Evolutionary conservation across 2,113 vertebrate species (phyloP).

Genomic region (Cygnus buccinator): DNA sequence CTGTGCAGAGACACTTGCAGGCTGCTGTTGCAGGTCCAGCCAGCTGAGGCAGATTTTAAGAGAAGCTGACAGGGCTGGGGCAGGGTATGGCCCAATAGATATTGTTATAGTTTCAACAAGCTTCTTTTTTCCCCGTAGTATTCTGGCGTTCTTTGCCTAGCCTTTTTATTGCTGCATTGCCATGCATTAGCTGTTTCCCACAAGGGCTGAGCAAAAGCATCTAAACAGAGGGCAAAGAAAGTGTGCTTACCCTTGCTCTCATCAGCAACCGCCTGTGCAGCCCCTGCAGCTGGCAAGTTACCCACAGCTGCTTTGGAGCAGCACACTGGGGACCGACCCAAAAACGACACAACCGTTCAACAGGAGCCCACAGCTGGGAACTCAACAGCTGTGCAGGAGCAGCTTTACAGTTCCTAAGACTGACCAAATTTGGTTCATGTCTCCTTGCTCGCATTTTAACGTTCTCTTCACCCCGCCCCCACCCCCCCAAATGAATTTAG

Average conservation of each 20-base stretch:
- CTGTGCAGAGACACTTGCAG: not conserved
- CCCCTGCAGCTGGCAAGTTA: not conserved
- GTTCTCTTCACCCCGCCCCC: not conserved
- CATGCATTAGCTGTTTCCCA: not conserved
- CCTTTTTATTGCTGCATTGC: not conserved
- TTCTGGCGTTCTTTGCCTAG: not conserved
- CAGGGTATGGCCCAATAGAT: not conserved
- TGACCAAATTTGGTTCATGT: not conserved
- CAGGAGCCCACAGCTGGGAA: not conserved
- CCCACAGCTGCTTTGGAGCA: not conserved
- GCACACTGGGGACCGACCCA: not conserved
- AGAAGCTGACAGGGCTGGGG: rapidly evolving
- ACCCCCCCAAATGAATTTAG: too few species aligned
- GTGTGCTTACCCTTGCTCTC: rapidly evolving
- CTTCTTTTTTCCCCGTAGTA: not conserved
- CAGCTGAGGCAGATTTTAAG: not conserved
- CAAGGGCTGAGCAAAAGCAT: not conserved
- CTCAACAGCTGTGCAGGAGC: not conserved
- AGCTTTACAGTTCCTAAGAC: not conserved
- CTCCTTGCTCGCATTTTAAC: not conserved
- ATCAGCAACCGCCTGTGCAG: rapidly evolving
- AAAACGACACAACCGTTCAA: rapidly evolving
- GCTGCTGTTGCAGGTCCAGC: not conserved
- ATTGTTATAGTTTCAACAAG: not conserved
- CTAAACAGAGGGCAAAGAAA: not conserved